Evolutionary conservation across 1,140 invertebrate genomes (phyloP), one percentile per base, ranked within the genome.

Genomic region (Propsilocerus akamusi): DNA sequence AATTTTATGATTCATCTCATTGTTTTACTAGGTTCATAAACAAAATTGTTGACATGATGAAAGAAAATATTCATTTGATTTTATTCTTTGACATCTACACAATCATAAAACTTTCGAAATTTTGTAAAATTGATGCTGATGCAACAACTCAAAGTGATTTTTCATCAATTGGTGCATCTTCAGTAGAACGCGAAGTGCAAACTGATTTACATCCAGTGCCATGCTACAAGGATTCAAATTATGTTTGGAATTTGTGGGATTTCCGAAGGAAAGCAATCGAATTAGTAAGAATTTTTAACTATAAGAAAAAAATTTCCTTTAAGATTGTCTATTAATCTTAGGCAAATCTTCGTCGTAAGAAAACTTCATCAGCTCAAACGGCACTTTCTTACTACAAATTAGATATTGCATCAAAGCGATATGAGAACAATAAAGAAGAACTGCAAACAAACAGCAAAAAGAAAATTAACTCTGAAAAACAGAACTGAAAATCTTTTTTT

Each of bases 181-280:
- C 7, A n/a, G 5, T 47, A 2, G 22, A 12, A 25, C 8, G 12
- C 3, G 22, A 24, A 47, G 22, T 32, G 6, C 50, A 51, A 30
- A 51, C 50, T 12, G 46, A 47, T 3, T 14, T 48, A 2, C 50
- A 51, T 51, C 50, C 50, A 32, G 14, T 51, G 12, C 50, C 50
- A 47, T 41, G 7, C 32, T 1, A 32, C n/a, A 32, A 26, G 4
- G 50, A 51, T 14, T 23, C 25, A 37, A 32, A 34, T 41, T 47
- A 51, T 26, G 17, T n/a, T 6, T 51, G 50, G 50, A 51, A 51
- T 34, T 22, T 51, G 8, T 51, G 50, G 50, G 46, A 51, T 25
- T 25, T 51, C 12, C 7, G 50, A 32, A 4, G 28, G 2, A 30
- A 51, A 47, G 50, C 50, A 14, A 51, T 51, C 2, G 22, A 51